Evolutionary conservation across 2,888 invertebrate genomes (phyloP).

Genomic region (Drosophila ezoana): DNA sequence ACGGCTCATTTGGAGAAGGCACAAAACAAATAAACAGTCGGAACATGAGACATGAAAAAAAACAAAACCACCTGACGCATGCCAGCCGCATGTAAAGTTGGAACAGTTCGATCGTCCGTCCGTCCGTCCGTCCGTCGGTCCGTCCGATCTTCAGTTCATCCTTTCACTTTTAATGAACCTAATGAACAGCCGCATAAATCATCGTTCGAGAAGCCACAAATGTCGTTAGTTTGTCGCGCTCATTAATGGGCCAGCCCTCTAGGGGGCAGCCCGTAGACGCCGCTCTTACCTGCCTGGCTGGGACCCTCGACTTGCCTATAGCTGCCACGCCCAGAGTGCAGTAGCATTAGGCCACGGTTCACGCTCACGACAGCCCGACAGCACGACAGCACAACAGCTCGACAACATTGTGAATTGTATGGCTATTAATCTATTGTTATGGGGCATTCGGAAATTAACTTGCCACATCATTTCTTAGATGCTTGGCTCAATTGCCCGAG

Average conservation of each 20-base stretch:
- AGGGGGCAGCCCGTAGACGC: conserved; percentile 14
- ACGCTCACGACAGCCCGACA: conserved; percentile 33
- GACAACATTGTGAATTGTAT: conserved; percentile 52
- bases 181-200: conserved; percentile 77
- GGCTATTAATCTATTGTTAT: conserved; percentile 73
- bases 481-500: conserved; percentile 8
- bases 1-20: conserved; percentile 68
- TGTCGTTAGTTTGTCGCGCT: conserved; percentile 74
- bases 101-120: conserved; percentile 20
- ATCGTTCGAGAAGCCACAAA: conserved; percentile 63
- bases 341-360: conserved; percentile 40
- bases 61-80: conserved; percentile 45
- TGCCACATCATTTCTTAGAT: conserved; percentile 74
- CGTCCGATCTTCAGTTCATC: conserved; percentile 48
- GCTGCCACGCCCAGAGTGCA: conserved; percentile 31
- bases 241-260: conserved; percentile 61
- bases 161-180: conserved; percentile 79
- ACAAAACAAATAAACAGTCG: conserved; percentile 56
- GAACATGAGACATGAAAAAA: conserved; percentile 9
- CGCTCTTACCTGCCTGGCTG: conserved; percentile 17
- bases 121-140: conserved; percentile 37
- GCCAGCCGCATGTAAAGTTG: conserved; percentile 8
- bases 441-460: conserved; percentile 64
- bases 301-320: neutral
- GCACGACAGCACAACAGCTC: conserved; percentile 15